These are phyloP conservation scores for Spongilla lacustris DNA, from an alignment of 37 sponge, comb jelly and placozoan species.

Conservation along the genomic window DNA sequence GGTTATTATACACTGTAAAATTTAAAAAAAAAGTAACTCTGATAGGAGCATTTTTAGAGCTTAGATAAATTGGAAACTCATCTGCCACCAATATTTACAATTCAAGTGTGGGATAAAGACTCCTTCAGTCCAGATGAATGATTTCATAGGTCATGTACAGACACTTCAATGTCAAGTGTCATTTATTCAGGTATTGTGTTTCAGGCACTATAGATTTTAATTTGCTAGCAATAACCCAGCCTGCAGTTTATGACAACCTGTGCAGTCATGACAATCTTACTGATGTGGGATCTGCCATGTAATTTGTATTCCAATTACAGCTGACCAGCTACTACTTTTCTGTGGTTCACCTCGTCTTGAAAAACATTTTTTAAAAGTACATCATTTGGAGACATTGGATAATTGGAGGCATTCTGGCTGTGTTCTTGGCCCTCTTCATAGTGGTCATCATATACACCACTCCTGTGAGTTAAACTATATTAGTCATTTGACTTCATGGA, in stretches of 20 bases:
- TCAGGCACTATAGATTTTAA: conserved; percentile 86
- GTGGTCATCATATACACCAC: conserved; percentile 88
- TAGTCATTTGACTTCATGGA: too few species aligned
- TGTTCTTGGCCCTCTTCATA: conserved; percentile 73
- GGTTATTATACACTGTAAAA: too few species aligned
- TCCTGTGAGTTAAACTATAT: conserved; percentile 51
- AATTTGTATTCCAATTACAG: conserved; percentile 52
- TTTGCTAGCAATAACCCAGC: conserved; percentile 65
- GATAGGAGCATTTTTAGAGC: conserved; percentile 80
- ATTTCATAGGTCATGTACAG: conserved; percentile 60
- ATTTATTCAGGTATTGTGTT: not conserved
- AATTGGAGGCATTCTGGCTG: conserved; percentile 64
- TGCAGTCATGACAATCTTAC: too few species aligned
- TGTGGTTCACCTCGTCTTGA: conserved; percentile 96
- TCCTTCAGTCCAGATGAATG: conserved; percentile 82
- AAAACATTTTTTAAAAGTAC: too few species aligned
- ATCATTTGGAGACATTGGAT: conserved; percentile 96
- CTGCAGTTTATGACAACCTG: conserved; percentile 37
- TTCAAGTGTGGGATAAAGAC: conserved; percentile 90
- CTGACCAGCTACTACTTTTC: conserved; percentile 98
- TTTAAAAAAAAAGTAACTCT: too few species aligned
- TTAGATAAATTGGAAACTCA: conserved; percentile 68
- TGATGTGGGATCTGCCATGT: too few species aligned
- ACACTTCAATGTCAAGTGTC: not conserved
- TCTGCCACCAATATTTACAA: conserved; percentile 49